Conservation (phyloP, 2,113 vertebrate species). For the Halcyon malimbica region DNA sequence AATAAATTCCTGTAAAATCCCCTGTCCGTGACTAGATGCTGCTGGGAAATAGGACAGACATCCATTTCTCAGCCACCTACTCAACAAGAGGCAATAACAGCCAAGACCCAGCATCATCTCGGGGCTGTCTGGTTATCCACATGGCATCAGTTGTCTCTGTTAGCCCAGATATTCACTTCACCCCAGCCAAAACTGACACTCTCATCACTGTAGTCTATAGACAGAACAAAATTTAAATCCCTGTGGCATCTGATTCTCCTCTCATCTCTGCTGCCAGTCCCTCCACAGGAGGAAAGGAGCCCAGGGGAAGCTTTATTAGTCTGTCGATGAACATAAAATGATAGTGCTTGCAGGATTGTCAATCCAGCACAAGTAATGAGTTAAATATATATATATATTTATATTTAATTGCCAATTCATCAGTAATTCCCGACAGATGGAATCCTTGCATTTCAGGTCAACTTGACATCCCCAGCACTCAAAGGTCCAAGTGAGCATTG, state of each 20-base stretch:
- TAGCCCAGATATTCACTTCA: neutral
- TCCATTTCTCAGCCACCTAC: neutral
- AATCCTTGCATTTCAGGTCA: slow-evolving; percentile 52
- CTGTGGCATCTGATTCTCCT: neutral
- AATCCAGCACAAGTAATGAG: slow-evolving; percentile 48
- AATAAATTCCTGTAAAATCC: neutral
- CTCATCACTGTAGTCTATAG: neutral
- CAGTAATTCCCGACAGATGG: slow-evolving; percentile 63
- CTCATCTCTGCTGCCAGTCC: neutral
- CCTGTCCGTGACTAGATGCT: neutral
- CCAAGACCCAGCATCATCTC: neutral
- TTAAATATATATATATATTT: slow-evolving; percentile 34
- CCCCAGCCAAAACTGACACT: neutral
- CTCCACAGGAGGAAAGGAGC: neutral
- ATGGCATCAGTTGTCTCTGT: neutral
- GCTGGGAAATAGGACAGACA: neutral
- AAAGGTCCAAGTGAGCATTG: slow-evolving; percentile 58
- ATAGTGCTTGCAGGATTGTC: slow-evolving; percentile 10
- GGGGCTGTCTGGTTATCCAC: neutral
- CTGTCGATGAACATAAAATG: slow-evolving; percentile 44
- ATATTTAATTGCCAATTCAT: slow-evolving; percentile 46
- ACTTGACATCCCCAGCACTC: slow-evolving; percentile 38
- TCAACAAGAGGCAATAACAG: neutral
- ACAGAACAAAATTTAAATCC: slow-evolving; percentile 38
- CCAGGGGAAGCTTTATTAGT: slow-evolving; percentile 38